A percentile compares a stretch with the other conserved stretches of the same genome.
Conservation (phyloP, 2,888 invertebrate genomes). For the Kuschelorhynchus macadamiae region DNA sequence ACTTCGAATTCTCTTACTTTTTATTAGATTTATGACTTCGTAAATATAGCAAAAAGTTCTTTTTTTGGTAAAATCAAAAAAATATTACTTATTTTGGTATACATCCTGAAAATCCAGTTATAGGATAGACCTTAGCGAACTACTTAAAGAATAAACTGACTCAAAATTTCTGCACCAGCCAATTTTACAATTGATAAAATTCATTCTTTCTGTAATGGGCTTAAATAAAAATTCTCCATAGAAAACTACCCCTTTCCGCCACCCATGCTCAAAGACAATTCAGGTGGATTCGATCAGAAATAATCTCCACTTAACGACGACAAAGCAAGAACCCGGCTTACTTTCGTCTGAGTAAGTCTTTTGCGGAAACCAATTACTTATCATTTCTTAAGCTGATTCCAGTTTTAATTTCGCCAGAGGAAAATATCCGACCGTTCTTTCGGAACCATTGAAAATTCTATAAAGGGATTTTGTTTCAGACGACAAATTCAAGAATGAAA, state of each 20-base stretch:
- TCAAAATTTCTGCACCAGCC: too few relatives aligned
- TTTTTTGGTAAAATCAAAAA: too few relatives aligned
- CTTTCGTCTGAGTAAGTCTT: slow-evolving; percentile 43
- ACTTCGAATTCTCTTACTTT: too few relatives aligned
- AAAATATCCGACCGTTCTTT: slow-evolving; percentile 27
- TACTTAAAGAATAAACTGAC: too few relatives aligned
- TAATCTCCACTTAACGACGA: slow-evolving; percentile 43
- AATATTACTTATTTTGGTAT: too few relatives aligned
- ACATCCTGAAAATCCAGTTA: too few relatives aligned
- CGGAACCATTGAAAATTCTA: slow-evolving; percentile 37
- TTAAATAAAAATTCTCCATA: slow-evolving; percentile 1
- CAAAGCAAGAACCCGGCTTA: slow-evolving; percentile 34
- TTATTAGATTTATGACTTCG: too few relatives aligned
- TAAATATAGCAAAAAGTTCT: too few relatives aligned
- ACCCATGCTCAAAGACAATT: slow-evolving; percentile 16
- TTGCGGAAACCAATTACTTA: slow-evolving; percentile 48
- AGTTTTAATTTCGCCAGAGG: slow-evolving; percentile 40
- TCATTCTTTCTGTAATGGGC: background rate
- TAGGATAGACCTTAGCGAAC: too few relatives aligned
- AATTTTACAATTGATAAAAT: too few relatives aligned
- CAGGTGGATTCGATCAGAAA: slow-evolving; percentile 45
- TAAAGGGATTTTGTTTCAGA: slow-evolving; percentile 27
- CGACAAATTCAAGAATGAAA: slow-evolving; percentile 30
- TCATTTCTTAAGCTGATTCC: slow-evolving; percentile 46
- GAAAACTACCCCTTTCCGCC: background rate